These are phyloP conservation scores for Serranus cabrilla DNA, from an alignment of 2,797 vertebrate species.

Conservation along the genomic window DNA sequence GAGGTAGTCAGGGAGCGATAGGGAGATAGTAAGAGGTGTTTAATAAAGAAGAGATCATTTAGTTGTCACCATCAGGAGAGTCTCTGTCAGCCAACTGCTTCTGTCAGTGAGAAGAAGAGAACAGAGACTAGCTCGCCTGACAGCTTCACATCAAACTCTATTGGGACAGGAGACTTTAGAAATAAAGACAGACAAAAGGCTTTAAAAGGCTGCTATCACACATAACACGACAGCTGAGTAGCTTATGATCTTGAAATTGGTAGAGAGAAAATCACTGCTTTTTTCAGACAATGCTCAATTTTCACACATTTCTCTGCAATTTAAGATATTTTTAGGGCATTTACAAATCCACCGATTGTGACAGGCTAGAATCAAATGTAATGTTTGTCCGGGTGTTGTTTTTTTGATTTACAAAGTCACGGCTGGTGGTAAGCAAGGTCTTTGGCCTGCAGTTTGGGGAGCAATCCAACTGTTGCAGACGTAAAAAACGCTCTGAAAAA, in stretches of 20 bases:
- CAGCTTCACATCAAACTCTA: slow-evolving; percentile 76
- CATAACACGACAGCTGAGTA: slow-evolving; percentile 61
- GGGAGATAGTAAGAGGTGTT: slow-evolving; percentile 85
- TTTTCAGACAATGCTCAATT: slow-evolving; percentile 36
- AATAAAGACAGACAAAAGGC: slow-evolving; percentile 63
- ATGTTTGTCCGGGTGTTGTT: slow-evolving; percentile 22
- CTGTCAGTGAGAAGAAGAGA: slow-evolving; percentile 67
- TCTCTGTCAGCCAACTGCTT: slow-evolving; percentile 78
- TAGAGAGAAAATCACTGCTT: slow-evolving; percentile 32
- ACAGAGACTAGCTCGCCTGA: slow-evolving; percentile 76
- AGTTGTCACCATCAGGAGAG: slow-evolving; percentile 83
- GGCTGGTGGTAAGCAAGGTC: slow-evolving; percentile 53
- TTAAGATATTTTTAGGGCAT: slow-evolving; percentile 47
- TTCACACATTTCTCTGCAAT: slow-evolving; percentile 26
- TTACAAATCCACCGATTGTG: slow-evolving; percentile 38
- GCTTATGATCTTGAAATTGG: slow-evolving; percentile 67
- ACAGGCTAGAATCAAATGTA: slow-evolving; percentile 42
- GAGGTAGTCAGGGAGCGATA: slow-evolving; percentile 67
- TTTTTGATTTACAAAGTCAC: slow-evolving; percentile 20
- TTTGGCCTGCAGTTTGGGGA: slow-evolving; percentile 33
- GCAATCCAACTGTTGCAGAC: slow-evolving; percentile 34
- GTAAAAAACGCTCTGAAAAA: slow-evolving; percentile 32
- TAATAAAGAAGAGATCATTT: slow-evolving; percentile 89
- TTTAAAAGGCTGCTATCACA: slow-evolving; percentile 73
- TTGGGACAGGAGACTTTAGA: slow-evolving; percentile 66